Conservation (phyloP, 1,140 invertebrate species). For the Drosophila nebulosa region DNA sequence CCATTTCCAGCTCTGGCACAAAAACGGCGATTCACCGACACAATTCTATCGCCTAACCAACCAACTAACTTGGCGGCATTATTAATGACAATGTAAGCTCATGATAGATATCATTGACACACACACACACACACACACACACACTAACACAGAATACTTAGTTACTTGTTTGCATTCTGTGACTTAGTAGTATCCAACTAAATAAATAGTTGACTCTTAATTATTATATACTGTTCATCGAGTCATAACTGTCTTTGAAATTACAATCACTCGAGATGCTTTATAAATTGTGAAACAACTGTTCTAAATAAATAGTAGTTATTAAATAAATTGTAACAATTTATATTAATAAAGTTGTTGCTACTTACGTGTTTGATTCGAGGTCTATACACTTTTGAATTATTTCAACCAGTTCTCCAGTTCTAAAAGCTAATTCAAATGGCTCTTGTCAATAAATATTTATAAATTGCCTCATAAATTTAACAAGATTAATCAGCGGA, state of each 20-base stretch:
- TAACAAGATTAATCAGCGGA: not conserved
- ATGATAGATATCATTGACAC: conserved; percentile 77
- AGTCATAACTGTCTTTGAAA: conserved; percentile 35
- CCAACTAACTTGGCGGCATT: conserved; percentile 55
- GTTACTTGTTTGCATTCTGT: conserved; percentile 36
- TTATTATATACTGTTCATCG: conserved; percentile 24
- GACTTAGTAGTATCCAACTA: conserved; percentile 27
- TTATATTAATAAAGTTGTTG: conserved; percentile 9
- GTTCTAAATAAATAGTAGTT: conserved; percentile 6
- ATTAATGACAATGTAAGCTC: conserved; percentile 74
- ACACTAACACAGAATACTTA: conserved; percentile 34
- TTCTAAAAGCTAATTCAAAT: not conserved
- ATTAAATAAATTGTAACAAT: conserved; percentile 9
- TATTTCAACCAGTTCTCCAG: not conserved
- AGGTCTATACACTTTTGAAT: too few species aligned
- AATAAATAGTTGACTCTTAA: conserved; percentile 34
- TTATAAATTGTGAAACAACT: conserved; percentile 24
- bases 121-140: conserved; percentile 27
- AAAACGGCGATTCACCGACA: not conserved
- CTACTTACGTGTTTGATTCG: not conserved
- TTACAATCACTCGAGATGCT: not conserved
- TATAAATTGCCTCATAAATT: conserved; percentile 4
- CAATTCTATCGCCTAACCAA: conserved; percentile 36
- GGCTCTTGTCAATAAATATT: not conserved
- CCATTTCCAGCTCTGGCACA: not conserved